phyloP scores from a whole-genome alignment of 2,888 invertebrate species.

The Hartigia nigra region DNA sequence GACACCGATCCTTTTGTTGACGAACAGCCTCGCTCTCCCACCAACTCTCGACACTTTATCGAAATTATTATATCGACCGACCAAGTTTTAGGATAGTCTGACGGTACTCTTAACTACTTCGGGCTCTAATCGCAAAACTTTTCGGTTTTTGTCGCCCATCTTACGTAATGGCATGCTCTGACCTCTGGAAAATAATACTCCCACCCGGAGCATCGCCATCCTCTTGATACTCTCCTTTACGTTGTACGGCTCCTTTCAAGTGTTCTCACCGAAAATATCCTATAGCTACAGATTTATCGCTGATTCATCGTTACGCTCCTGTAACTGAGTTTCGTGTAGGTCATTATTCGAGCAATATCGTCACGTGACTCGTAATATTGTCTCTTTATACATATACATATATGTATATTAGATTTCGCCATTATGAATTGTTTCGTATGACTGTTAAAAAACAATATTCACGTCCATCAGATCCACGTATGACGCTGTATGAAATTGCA shows the following conservation, averaged over 20 bases:
- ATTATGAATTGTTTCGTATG: not conserved
- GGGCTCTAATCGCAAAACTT: conserved; percentile 35
- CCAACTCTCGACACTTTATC: conserved; percentile 38
- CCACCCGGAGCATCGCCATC: not conserved
- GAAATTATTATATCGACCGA: conserved; percentile 43
- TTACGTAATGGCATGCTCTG: conserved; percentile 7
- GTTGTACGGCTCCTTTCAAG: not conserved
- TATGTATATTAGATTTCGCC: not conserved
- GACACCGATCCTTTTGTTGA: conserved; percentile 33
- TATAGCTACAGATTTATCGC: not conserved
- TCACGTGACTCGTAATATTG: not conserved
- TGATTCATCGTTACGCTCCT: not conserved
- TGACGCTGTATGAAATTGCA: not conserved
- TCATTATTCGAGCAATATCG: not conserved
- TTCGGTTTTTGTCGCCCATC: conserved; percentile 16
- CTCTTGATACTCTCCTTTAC: not conserved
- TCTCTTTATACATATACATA: not conserved
- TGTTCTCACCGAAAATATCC: not conserved
- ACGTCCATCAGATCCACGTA: not conserved
- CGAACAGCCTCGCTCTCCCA: conserved; percentile 25
- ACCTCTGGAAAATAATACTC: conserved; percentile 10
- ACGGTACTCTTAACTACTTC: conserved; percentile 14
- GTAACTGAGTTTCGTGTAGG: not conserved
- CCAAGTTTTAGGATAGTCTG: conserved; percentile 24
- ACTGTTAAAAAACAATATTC: not conserved